phyloP scores from a whole-genome alignment of 1,140 invertebrate species.

The Drosophila dunni region DNA sequence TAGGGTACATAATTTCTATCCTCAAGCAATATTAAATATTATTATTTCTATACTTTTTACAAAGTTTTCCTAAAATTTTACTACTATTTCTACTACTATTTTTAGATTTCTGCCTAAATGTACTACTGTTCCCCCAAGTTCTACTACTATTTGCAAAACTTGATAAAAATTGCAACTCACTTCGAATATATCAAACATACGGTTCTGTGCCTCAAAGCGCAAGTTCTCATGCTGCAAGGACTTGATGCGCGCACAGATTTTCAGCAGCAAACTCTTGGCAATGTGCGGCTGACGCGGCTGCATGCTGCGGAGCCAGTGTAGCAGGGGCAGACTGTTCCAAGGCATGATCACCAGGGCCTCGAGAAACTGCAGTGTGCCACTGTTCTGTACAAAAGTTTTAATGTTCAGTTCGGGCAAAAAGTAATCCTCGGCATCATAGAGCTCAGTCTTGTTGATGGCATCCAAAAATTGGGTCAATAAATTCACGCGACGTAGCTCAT shows the following conservation, averaged over 20 bases:
- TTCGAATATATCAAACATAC: conserved; percentile 37
- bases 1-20: too few species aligned
- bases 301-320: conserved; percentile 45
- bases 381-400: conserved; percentile 26
- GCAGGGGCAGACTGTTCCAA: conserved; percentile 51
- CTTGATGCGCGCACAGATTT: conserved; percentile 37
- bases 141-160: background rate
- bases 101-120: background rate
- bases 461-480: conserved; percentile 39
- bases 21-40: too few species aligned
- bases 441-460: conserved; percentile 41
- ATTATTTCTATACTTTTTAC: too few species aligned
- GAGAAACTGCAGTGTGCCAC: conserved; percentile 25
- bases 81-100: background rate
- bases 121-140: background rate
- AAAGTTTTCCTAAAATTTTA: too few species aligned
- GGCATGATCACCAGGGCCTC: conserved; percentile 36
- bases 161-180: background rate
- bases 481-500: conserved; percentile 18
- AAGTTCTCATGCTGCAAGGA: conserved; percentile 45
- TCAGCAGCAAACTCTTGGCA: conserved; percentile 31
- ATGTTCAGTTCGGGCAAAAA: conserved; percentile 21
- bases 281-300: conserved; percentile 22
- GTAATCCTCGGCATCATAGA: conserved; percentile 52
- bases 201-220: conserved; percentile 27